These are phyloP conservation scores for Lagria hirta DNA, from an alignment of 2,888 invertebrate genomes.

Conservation along the genomic window DNA sequence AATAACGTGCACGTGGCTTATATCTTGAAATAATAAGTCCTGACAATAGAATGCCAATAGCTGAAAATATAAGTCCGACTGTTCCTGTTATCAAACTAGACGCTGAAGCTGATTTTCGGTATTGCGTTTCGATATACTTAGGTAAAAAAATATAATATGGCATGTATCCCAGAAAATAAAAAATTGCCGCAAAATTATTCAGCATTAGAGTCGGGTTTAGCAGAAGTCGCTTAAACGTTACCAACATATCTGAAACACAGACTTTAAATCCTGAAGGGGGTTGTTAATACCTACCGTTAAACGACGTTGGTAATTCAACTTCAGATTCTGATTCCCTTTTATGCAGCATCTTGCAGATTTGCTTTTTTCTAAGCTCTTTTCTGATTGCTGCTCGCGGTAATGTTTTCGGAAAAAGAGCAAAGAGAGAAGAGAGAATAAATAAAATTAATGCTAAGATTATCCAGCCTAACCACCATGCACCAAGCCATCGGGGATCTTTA, in stretches of 20 bases:
- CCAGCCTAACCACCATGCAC: conserved; percentile 84
- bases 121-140: conserved; percentile 82
- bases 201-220: conserved; percentile 70
- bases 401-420: conserved; percentile 70
- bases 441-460: conserved; percentile 63
- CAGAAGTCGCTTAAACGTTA: conserved; percentile 63
- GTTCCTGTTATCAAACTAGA: conserved; percentile 75
- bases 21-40: conserved; percentile 67
- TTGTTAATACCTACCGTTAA: conserved; percentile 41
- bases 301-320: conserved; percentile 54
- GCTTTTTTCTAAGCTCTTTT: conserved; percentile 48
- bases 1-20: conserved; percentile 65
- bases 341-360: conserved; percentile 33
- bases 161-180: conserved; percentile 71
- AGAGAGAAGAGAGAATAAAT: conserved; percentile 61
- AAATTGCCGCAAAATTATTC: conserved; percentile 72
- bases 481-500: conserved; percentile 75
- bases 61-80: conserved; percentile 69
- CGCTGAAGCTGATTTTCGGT: conserved; percentile 71
- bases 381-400: conserved; percentile 66
- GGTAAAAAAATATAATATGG: conserved; percentile 81
- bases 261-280: conserved; percentile 22
- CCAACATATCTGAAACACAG: conserved; percentile 62
- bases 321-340: conserved; percentile 36
- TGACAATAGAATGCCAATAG: conserved; percentile 67